These are phyloP conservation scores for Spodoptera littoralis DNA, from an alignment of 2,888 invertebrate species.

Conservation along the genomic window DNA sequence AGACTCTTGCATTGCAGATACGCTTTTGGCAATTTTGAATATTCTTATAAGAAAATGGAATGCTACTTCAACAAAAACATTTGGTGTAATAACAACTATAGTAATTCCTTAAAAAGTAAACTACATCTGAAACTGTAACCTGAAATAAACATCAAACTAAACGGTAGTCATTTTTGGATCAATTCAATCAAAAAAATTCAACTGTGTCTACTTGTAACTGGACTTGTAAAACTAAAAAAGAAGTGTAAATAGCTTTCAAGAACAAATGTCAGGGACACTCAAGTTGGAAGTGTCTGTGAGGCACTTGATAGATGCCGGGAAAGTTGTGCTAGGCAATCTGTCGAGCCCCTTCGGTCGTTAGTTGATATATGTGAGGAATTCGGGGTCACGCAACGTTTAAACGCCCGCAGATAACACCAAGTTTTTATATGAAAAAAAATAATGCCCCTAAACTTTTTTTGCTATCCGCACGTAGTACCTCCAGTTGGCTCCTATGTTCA, in stretches of 20 bases:
- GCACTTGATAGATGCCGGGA: slow-evolving; percentile 21
- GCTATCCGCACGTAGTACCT: neutral
- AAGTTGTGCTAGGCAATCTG: slow-evolving; percentile 39
- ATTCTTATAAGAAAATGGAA: no score
- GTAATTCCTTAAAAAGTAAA: neutral
- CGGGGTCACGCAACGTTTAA: slow-evolving; percentile 32
- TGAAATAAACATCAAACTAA: no score
- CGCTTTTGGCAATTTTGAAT: no score
- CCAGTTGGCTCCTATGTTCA: neutral
- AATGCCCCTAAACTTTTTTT: slow-evolving; percentile 4
- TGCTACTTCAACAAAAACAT: no score
- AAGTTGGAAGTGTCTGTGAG: slow-evolving; percentile 39
- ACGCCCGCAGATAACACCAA: slow-evolving; percentile 28
- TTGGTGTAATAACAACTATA: neutral
- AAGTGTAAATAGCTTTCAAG: slow-evolving; percentile 46
- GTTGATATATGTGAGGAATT: slow-evolving; percentile 25
- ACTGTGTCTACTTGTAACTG: slow-evolving; percentile 10
- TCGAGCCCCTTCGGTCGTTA: slow-evolving; percentile 14
- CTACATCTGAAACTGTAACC: no score
- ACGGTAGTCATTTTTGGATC: no score
- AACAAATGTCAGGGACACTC: slow-evolving; percentile 21
- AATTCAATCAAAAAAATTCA: slow-evolving; percentile 1
- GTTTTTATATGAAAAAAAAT: slow-evolving; percentile 24
- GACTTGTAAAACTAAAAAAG: slow-evolving; percentile 23
- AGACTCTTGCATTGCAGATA: no score